A percentile compares a stretch with the other conserved stretches of the same genome.
Conservation (phyloP, 1,140 invertebrate species). For the Pseudomyrmex cubaensis region DNA sequence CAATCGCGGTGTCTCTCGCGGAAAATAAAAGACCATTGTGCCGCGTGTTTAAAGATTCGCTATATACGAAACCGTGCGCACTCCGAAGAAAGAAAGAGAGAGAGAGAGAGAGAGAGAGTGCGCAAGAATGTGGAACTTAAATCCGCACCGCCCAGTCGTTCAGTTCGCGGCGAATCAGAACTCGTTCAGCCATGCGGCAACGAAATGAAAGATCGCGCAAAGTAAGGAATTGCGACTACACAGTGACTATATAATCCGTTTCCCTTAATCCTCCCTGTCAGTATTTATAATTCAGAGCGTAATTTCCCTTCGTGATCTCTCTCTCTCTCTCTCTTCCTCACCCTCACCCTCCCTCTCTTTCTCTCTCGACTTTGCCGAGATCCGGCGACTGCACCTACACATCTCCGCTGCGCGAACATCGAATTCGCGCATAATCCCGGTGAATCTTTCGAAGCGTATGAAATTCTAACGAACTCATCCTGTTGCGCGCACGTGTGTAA, state of each 20-base stretch:
- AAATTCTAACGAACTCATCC: constrained; percentile 59
- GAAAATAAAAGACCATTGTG: constrained; percentile 18
- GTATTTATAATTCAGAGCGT: constrained; percentile 58
- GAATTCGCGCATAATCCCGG: constrained; percentile 60
- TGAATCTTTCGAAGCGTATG: constrained; percentile 57
- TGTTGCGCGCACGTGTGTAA: constrained; percentile 52
- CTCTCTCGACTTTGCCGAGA: background rate
- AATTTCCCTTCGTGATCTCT: constrained; percentile 24
- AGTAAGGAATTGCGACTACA: constrained; percentile 45
- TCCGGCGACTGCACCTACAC: constrained; percentile 38
- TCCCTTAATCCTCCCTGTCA: constrained; percentile 55
- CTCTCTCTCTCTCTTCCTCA: background rate
- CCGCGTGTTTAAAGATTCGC: constrained; percentile 22
- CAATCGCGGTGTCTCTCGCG: background rate
- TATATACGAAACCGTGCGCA: background rate
- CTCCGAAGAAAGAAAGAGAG: too few species aligned
- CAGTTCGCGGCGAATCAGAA: constrained; percentile 8
- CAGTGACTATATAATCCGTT: constrained; percentile 50
- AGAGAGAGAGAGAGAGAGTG: too few species aligned
- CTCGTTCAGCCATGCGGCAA: constrained; percentile 10
- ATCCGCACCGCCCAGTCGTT: background rate
- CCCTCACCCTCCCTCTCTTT: background rate
- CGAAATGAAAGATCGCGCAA: constrained; percentile 45
- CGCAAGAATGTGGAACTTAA: background rate
- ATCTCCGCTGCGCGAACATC: constrained; percentile 45